A percentile compares a stretch with the other conserved stretches of the same genome.
These are phyloP conservation scores for Ctenicera cuprea DNA, from an alignment of 2,888 invertebrate species.

Conservation along the genomic window DNA sequence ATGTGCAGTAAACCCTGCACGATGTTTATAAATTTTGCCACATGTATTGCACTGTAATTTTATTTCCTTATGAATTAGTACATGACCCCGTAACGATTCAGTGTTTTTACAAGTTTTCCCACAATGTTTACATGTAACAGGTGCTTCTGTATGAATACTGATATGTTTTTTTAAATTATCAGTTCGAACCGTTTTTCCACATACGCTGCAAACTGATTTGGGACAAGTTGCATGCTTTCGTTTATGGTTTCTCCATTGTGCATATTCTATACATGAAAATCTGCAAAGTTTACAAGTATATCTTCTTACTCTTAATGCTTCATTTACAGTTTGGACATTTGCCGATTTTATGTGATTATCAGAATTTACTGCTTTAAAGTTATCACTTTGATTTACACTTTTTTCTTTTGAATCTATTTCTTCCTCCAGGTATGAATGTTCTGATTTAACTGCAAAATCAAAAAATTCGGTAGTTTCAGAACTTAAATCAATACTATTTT, in stretches of 20 bases:
- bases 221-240: neutral
- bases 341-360: neutral
- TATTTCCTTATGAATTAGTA: conserved; percentile 61
- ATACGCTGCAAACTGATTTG: conserved; percentile 62
- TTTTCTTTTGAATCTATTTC: neutral
- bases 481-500: neutral
- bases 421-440: neutral
- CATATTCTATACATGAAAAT: neutral
- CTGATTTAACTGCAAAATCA: neutral
- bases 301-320: neutral
- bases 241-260: conserved; percentile 4
- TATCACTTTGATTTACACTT: neutral
- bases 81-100: conserved; percentile 64
- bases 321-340: neutral
- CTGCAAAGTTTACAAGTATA: conserved; percentile 4
- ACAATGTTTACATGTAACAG: conserved; percentile 60
- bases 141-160: conserved; percentile 62
- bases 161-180: conserved; percentile 64
- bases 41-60: conserved; percentile 64
- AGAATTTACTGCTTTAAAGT: neutral
- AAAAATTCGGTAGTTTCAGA: neutral
- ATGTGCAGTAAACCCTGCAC: conserved; percentile 44
- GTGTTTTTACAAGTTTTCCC: conserved; percentile 50
- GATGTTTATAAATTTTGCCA: conserved; percentile 63
- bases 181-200: conserved; percentile 63